A percentile compares a stretch with the other conserved stretches of the same genome.
phyloP scores from a whole-genome alignment of 2,113 vertebrate genomes.

The Thunnus maccoyii region DNA sequence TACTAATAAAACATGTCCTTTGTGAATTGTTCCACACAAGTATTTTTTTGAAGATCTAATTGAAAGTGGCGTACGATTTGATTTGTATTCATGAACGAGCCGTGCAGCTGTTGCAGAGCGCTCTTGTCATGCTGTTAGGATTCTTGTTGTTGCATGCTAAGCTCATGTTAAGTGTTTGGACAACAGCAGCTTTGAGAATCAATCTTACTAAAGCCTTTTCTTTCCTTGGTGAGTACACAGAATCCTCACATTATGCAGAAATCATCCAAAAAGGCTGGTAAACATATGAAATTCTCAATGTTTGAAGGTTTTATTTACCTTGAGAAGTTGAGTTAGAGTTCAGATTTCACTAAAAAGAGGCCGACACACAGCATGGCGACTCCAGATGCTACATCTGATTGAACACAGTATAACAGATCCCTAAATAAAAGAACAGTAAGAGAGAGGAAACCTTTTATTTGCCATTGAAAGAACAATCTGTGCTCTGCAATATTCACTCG shows the following conservation, averaged over 20 bases:
- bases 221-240: neutral
- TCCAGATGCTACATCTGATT: slow-evolving; percentile 30
- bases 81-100: slow-evolving; percentile 55
- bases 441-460: slow-evolving; percentile 32
- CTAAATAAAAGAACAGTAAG: slow-evolving; percentile 54
- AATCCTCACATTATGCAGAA: neutral
- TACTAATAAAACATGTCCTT: slow-evolving; percentile 44
- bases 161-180: slow-evolving; percentile 21
- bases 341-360: slow-evolving; percentile 3
- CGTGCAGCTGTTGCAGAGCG: slow-evolving; percentile 24
- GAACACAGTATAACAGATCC: slow-evolving; percentile 10
- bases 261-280: neutral
- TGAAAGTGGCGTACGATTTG: slow-evolving; percentile 27
- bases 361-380: slow-evolving; percentile 4
- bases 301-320: neutral
- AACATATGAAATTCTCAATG: neutral
- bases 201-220: neutral
- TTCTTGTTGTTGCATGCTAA: slow-evolving; percentile 11
- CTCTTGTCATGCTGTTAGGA: slow-evolving; percentile 26
- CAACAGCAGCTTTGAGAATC: slow-evolving; percentile 8
- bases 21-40: slow-evolving; percentile 12
- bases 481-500: neutral
- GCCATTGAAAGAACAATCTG: slow-evolving; percentile 12
- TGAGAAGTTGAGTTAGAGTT: slow-evolving; percentile 1
- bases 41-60: slow-evolving; percentile 28